Evolutionary conservation across 1,140 invertebrate genomes (phyloP).

Genomic region (Pissodes strobi): DNA sequence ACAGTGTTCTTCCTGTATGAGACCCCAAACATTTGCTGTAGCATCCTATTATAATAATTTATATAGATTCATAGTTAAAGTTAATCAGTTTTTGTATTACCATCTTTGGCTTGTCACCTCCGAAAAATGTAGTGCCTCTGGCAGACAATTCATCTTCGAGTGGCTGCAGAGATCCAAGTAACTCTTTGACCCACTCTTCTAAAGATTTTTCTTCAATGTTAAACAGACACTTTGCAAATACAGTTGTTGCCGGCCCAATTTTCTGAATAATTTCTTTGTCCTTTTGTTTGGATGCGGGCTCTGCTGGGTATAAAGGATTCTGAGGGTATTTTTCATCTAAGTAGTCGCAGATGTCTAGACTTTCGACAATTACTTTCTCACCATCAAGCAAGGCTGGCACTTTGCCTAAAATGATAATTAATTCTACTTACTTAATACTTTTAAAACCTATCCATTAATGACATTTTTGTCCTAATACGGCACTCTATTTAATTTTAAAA

Average conservation of each 20-base stretch:
- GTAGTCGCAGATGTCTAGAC: constrained; percentile 80
- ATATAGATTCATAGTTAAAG: too few species aligned
- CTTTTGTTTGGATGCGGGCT: constrained; percentile 73
- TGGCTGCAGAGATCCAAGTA: constrained; percentile 61
- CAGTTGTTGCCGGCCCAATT: constrained; percentile 57
- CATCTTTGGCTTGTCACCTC: constrained; percentile 73
- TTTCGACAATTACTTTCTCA: constrained; percentile 74
- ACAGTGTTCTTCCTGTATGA: too few species aligned
- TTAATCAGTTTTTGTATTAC: too few species aligned
- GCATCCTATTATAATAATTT: too few species aligned
- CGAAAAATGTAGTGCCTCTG: constrained; percentile 69
- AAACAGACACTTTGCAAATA: constrained; percentile 41
- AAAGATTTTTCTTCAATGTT: constrained; percentile 38
- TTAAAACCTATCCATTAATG: constrained; percentile 1
- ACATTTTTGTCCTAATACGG: too few species aligned
- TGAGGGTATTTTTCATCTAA: constrained; percentile 80
- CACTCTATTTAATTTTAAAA: too few species aligned
- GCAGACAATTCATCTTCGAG: constrained; percentile 70
- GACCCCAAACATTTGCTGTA: too few species aligned
- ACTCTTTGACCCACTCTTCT: constrained; percentile 42
- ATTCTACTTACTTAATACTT: neutral
- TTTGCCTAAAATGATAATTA: constrained; percentile 59
- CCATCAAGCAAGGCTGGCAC: constrained; percentile 78
- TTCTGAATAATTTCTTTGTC: constrained; percentile 78
- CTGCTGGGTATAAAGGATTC: constrained; percentile 69